Evolutionary conservation across 2,888 invertebrate genomes (phyloP).

Genomic region (Acleris literana): DNA sequence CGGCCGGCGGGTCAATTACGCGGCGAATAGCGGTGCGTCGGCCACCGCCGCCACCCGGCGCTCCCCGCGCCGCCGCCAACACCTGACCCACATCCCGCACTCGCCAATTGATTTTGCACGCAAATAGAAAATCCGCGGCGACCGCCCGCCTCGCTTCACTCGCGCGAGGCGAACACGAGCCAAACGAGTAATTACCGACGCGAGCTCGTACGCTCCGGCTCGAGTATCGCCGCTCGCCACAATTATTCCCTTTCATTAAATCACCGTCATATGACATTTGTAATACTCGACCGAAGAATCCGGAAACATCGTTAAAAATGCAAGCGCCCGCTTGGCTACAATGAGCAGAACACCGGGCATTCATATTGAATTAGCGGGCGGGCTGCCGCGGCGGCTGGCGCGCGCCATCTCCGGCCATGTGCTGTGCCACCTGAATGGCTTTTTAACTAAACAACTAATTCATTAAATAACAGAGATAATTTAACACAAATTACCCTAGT

Average conservation of each 20-base stretch:
- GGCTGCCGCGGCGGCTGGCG: not conserved
- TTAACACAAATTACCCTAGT: too few species aligned
- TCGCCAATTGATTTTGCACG: conserved; percentile 4
- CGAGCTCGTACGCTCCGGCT: not conserved
- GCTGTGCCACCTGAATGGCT: too few species aligned
- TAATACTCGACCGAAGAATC: conserved; percentile 14
- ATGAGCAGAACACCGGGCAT: conserved; percentile 20
- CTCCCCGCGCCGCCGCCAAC: not conserved
- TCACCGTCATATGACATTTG: conserved; percentile 2
- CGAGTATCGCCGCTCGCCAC: not conserved
- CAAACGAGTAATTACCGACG: too few species aligned
- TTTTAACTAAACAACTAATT: too few species aligned
- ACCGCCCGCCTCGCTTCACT: not conserved
- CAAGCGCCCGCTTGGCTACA: conserved; percentile 19
- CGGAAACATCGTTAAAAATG: conserved; percentile 27
- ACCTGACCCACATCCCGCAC: conserved; percentile 7
- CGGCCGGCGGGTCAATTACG: too few species aligned
- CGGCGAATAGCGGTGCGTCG: not conserved
- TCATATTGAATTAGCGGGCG: conserved; percentile 23
- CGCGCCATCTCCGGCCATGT: not conserved
- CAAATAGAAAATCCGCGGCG: conserved; percentile 4
- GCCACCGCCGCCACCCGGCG: not conserved
- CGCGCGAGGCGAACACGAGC: not conserved
- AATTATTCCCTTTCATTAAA: conserved; percentile 2
- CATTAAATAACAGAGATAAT: too few species aligned